Evolutionary conservation across 92 coral and sea anemone genomes (phyloP).

Genomic region (Blastomussa wellsi): DNA sequence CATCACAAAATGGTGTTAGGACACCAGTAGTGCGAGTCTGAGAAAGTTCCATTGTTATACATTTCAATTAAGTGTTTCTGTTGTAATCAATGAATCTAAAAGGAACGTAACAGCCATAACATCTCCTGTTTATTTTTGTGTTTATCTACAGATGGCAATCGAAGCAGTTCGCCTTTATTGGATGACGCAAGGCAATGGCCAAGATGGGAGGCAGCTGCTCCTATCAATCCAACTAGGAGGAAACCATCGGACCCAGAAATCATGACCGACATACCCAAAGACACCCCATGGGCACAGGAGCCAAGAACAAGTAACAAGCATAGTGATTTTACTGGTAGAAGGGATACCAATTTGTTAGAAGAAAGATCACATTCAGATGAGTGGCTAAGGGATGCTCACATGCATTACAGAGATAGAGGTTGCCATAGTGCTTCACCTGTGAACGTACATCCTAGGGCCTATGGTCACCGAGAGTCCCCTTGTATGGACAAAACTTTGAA

Average conservation of each 20-base stretch:
- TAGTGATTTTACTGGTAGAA: conserved; percentile 3
- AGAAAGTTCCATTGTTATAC: background rate
- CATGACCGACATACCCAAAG: background rate
- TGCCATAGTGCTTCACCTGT: conserved; percentile 4
- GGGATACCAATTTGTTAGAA: background rate
- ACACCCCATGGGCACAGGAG: background rate
- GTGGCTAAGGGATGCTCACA: background rate
- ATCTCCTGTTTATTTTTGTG: background rate
- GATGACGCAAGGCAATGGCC: background rate
- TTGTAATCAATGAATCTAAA: too few relatives aligned
- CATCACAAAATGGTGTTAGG: too few relatives aligned
- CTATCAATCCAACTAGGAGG: background rate
- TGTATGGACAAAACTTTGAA: background rate
- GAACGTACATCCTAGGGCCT: background rate
- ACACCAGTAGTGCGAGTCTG: too few relatives aligned
- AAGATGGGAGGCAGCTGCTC: conserved; percentile 10
- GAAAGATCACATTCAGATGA: conserved; percentile 30
- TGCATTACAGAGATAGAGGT: background rate
- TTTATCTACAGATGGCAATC: background rate
- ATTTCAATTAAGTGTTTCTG: background rate
- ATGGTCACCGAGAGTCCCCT: background rate
- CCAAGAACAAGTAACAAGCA: background rate
- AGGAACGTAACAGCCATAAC: background rate
- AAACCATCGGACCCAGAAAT: conserved; percentile 8
- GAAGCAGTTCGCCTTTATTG: background rate